Evolutionary conservation across 92 coral and sea anemone species (phyloP).

Genomic region (Isaurus tuberculatus): DNA sequence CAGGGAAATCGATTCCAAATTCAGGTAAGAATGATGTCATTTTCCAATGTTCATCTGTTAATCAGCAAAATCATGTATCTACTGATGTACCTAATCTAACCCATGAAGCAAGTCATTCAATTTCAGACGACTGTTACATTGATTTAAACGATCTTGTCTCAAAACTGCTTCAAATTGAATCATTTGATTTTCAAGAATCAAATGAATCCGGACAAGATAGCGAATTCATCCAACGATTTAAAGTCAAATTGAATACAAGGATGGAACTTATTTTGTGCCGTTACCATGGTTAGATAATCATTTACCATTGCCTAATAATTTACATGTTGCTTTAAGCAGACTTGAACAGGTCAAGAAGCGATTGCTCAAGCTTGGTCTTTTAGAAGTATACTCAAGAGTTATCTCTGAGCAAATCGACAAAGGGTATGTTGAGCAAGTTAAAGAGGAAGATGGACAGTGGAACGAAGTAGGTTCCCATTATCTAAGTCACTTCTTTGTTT

Average conservation of each 20-base stretch:
- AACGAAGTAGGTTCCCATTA: slow-evolving; percentile 32
- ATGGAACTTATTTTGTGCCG: slow-evolving; percentile 54
- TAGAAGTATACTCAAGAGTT: slow-evolving; percentile 7
- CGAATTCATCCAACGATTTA: slow-evolving; percentile 55
- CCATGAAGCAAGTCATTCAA: slow-evolving; percentile 39
- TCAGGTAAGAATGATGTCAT: too few relatives aligned
- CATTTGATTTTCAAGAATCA: slow-evolving; percentile 46
- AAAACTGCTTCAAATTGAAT: slow-evolving; percentile 40
- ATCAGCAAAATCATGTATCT: too few relatives aligned
- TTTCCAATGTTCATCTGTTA: too few relatives aligned
- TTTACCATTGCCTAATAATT: slow-evolving; percentile 45
- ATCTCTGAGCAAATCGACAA: slow-evolving; percentile 46
- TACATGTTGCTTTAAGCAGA: slow-evolving; percentile 50
- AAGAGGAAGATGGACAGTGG: slow-evolving; percentile 39
- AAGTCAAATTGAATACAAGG: slow-evolving; percentile 40
- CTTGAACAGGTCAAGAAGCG: slow-evolving; percentile 37
- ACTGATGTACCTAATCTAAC: too few relatives aligned
- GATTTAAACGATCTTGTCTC: slow-evolving; percentile 47
- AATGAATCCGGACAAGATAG: slow-evolving; percentile 21
- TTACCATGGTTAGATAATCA: slow-evolving; percentile 59
- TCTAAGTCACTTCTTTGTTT: slow-evolving; percentile 48
- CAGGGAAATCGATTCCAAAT: slow-evolving; percentile 32
- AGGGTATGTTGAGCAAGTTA: slow-evolving; percentile 50
- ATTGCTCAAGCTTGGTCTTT: slow-evolving; percentile 45
- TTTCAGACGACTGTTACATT: slow-evolving; percentile 38